phyloP scores from a whole-genome alignment of 2,113 vertebrate species.

The Scopus umbretta region DNA sequence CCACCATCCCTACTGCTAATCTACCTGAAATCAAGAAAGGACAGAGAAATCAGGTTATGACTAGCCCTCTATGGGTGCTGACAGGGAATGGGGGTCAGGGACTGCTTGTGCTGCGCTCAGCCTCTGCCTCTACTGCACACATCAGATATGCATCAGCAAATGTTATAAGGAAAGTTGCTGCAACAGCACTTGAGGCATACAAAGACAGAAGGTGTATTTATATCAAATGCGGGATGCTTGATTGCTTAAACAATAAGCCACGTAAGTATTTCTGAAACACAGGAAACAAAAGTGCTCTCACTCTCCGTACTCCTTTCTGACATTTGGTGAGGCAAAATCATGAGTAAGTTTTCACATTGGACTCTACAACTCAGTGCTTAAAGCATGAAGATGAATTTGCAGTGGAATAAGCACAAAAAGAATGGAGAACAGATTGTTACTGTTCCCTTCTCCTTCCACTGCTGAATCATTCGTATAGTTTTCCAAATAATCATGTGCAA shows the following conservation, averaged over 20 bases:
- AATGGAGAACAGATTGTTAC: background rate
- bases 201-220: background rate
- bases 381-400: background rate
- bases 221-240: background rate
- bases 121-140: background rate
- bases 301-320: background rate
- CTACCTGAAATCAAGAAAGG: background rate
- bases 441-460: background rate
- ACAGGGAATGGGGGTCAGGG: background rate
- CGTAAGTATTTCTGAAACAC: background rate
- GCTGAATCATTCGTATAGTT: background rate
- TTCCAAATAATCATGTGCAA: background rate
- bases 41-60: background rate
- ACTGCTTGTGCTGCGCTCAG: background rate
- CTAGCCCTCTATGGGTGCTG: background rate
- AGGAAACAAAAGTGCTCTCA: background rate
- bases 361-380: background rate
- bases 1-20: background rate
- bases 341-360: background rate
- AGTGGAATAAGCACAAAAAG: background rate
- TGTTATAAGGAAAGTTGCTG: background rate
- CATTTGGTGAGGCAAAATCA: background rate
- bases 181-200: background rate
- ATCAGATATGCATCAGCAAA: background rate
- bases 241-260: background rate